Base-by-base conservation (phyloP, 2,888 invertebrate genomes). In the Agonopterix alstromeriana region DNA sequence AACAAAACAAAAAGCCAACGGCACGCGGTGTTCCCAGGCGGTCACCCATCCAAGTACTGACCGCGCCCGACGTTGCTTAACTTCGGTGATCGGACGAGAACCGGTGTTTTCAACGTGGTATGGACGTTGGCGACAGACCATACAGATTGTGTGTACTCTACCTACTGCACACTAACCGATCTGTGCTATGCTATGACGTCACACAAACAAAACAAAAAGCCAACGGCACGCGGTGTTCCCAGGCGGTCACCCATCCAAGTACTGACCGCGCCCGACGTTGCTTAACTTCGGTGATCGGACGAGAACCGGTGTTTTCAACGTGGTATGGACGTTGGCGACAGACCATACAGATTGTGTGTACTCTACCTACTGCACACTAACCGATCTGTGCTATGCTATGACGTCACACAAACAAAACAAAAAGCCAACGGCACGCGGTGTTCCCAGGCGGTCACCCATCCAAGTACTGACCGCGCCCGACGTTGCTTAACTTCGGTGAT, bases 11-110 rank as follows among this genome's bases (percentile, higher is more conserved):
- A 45, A 45, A 45, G 45, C 11, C 46, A 46, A 46, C 46, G 36
- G 10, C 41, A 41, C 46, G 41, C 41, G 40, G 46, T 46, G 35
- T 42, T 41, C 27, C 40, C 46, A 41, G 41, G 46, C 41, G 80
- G 82, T 82, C 83, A 82, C 82, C 82, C 82, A 84, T 81, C 82
- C 79, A 83, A 82, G 83, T 84, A 84, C 82, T 83, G 77, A 84
- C 77, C 77, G 68, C 82, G 82, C 81, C 83, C 82, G 77, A 82
- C 74, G 80, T 78, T 82, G 81, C 81, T 82, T 72, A 67, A 72
- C 70, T 73, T 72, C 71, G 72, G 72, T 72, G 72, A 73, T 73
- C 72, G 71, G 71, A 71, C 73, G 72, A 74, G 69, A 72, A 72
- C 71, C 70, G 70, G 71, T 73, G 70, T 72, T 57, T 71, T 71